phyloP scores from a whole-genome alignment of 2,888 invertebrate genomes.

The Amblyteles armatorius region DNA sequence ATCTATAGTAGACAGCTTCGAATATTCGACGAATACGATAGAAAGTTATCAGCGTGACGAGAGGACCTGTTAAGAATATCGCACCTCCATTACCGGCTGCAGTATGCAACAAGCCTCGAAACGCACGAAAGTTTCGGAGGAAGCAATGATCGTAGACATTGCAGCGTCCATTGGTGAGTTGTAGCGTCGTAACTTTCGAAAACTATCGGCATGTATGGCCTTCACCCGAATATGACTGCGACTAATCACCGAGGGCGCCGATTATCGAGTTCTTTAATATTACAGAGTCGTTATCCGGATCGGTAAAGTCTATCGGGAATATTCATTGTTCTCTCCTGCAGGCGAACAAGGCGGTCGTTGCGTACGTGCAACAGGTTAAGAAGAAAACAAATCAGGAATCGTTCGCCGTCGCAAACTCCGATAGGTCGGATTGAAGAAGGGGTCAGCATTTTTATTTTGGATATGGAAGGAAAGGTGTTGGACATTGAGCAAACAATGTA shows the following conservation, averaged over 20 bases:
- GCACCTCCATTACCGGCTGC: conserved; percentile 7
- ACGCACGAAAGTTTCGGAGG: conserved; percentile 71
- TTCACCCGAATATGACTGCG: neutral
- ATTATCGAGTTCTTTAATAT: neutral
- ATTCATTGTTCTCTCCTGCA: conserved; percentile 85
- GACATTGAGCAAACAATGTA: neutral
- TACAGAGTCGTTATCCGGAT: conserved; percentile 85
- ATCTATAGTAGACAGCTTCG: neutral
- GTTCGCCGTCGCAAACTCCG: neutral
- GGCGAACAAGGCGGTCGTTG: conserved; percentile 85
- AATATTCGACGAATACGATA: neutral
- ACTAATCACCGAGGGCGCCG: neutral
- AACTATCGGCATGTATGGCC: conserved; percentile 6
- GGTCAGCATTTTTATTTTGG: conserved; percentile 34
- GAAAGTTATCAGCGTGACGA: neutral
- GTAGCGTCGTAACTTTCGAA: neutral
- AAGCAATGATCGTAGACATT: conserved; percentile 73
- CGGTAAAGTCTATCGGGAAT: conserved; percentile 83
- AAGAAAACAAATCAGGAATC: conserved; percentile 36
- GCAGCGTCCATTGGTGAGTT: conserved; percentile 74
- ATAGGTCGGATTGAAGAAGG: conserved; percentile 30
- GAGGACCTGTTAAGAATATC: neutral
- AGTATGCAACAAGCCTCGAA: conserved; percentile 72
- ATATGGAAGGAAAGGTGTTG: conserved; percentile 3
- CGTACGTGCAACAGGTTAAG: conserved; percentile 85